Evolutionary conservation across 37 sponge, comb jelly and placozoan species (phyloP), one percentile per base, ranked within the genome.

Genomic region (Bolinopsis microptera): DNA sequence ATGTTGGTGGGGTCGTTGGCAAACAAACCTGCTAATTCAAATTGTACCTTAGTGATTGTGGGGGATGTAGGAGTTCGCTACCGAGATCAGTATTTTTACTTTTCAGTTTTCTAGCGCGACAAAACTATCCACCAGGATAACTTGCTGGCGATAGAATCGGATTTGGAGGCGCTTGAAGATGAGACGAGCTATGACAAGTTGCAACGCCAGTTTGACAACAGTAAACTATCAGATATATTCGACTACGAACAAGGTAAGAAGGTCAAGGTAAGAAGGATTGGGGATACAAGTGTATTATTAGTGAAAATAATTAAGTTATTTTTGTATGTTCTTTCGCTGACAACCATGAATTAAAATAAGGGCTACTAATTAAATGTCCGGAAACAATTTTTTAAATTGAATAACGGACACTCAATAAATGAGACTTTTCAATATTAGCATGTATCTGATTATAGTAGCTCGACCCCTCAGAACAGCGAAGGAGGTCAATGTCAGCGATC

Each of bases 101-200:
- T n/a, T n/a, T n/a, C n/a, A n/a, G n/a, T n/a, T n/a, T n/a, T n/a
- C n/a, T n/a, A n/a, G n/a, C n/a, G n/a, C n/a, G n/a, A n/a, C n/a
- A n/a, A n/a, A 48, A 48, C 61, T 48, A 5, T 18, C 13, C 13
- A 18, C 5, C 90, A 86, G 90, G 90, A 86, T 27, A 86, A 86
- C 90, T 41, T 86, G 28, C 61, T 86, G 30, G 90, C 90, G 27
- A 86, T 86, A 86, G 90, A 86, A 41, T 86, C 90, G 27, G 90
- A 86, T 39, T 27, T 86, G n/a, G 90, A 86, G 26, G 90, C 32
- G 30, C 36, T 86, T 13, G 90, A 86, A 0, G 38, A 38, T 0
- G 90, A 86, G 35, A 27, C 61, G 27, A 86, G 3, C 61, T 33
- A 24, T n/a, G 90, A 86, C 36, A 86, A 28, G 41, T 41, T 86